phyloP scores from a whole-genome alignment of 2,113 vertebrate genomes.

The Rostratula benghalensis region DNA sequence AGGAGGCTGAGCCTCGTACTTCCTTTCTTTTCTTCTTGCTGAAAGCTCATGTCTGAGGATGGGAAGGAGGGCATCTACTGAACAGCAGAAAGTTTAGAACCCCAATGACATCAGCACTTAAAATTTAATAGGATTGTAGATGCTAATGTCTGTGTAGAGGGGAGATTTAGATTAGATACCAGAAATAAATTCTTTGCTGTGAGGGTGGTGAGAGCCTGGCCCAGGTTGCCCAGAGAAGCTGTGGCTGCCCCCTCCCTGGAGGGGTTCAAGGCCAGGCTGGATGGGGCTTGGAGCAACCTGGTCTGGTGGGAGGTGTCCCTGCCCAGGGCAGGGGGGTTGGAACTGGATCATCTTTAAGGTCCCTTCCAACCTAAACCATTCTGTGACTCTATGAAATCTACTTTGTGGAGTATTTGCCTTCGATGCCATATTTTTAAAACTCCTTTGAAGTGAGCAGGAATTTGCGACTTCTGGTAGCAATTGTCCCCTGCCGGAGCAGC shows the following conservation, averaged over 20 bases:
- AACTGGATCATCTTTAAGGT: no score
- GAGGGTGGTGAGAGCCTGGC: no score
- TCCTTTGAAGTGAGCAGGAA: neutral
- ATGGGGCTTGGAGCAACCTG: no score
- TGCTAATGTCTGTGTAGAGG: no score
- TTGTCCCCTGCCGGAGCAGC: neutral
- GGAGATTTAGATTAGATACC: no score
- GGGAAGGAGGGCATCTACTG: neutral
- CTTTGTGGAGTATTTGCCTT: neutral
- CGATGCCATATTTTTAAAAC: neutral
- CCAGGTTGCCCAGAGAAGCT: no score
- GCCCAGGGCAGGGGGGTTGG: no score
- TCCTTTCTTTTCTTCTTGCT: neutral
- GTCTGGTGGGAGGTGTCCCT: no score
- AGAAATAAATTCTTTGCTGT: no score
- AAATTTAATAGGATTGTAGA: neutral
- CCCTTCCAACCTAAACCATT: no score
- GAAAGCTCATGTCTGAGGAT: neutral
- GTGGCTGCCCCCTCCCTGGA: no score
- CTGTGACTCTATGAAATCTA: neutral
- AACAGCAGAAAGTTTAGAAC: neutral
- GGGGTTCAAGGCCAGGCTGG: no score
- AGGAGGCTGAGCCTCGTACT: neutral
- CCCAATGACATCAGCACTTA: neutral
- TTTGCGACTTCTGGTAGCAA: neutral